Base-by-base conservation (phyloP, 92 coral and sea anemone species). In the Metridium senile region DNA sequence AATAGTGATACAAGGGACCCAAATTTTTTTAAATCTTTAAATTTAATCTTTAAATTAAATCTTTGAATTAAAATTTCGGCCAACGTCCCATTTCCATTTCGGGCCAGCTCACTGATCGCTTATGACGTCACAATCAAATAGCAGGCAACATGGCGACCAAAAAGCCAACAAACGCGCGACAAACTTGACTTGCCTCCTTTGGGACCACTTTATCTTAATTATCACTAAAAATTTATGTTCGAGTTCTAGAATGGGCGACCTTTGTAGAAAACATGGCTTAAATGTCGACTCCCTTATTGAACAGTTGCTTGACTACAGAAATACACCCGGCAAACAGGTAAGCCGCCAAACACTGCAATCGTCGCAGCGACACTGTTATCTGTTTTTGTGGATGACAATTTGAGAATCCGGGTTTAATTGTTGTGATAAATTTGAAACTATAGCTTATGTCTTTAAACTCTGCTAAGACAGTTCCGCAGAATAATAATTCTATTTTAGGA, bases 241-340 rank as follows among this genome's bases (percentile, higher is more conserved):
- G 23, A 33, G 39, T 33, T 51, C 26, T 66, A 34, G 20, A 34
- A 89, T 82, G 91, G 70, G 49, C 21, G 91, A 89, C 30, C 77
- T 86, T 31, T 87, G 91, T 63, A 74, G 66, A 61, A 84, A 79
- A 80, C 82, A 64, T 76, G 97, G 97, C 1, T 81, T 91, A 22
- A 84, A 91, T 81, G 91, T 88, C 26, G 89, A 82, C 49, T 75
- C 68, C 33, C 90, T 84, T 18, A 91, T 91, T 32, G 78, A 85
- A 62, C 93, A 88, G 78, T 93, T 91, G 69, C 89, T 85, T 71
- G 92, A 88, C 79, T 89, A 91, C 86, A 91, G 85, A 63, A 88
- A 82, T 72, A 72, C 84, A 17, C 88, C 88, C 72, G 75, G 83
- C 63, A 68, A 78, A 68, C 83, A 78, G 65, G 83, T 78, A 46